phyloP scores from a whole-genome alignment of 2,797 vertebrate species.

The Falco naumanni region DNA sequence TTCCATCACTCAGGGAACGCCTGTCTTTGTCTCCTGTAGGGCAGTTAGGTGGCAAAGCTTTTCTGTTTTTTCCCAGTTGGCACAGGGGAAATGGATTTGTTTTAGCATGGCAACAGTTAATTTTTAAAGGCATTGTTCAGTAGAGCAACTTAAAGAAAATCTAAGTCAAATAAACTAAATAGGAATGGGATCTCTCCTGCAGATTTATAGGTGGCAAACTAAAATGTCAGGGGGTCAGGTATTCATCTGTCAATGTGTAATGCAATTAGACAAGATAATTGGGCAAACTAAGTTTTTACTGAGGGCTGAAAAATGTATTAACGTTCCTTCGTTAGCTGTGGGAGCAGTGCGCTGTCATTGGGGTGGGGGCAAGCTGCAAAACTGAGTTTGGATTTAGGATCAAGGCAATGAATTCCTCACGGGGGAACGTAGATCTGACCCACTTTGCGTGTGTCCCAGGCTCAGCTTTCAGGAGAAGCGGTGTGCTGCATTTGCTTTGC shows the following conservation, averaged over 20 bases:
- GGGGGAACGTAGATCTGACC: background rate
- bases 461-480: background rate
- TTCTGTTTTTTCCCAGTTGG: background rate
- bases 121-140: conserved; percentile 2
- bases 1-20: background rate
- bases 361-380: background rate
- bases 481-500: background rate
- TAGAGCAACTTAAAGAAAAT: conserved; percentile 9
- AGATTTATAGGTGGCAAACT: conserved; percentile 53
- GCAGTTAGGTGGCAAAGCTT: background rate
- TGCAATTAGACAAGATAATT: conserved; percentile 77
- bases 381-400: background rate
- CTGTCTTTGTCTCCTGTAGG: background rate
- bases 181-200: conserved; percentile 10
- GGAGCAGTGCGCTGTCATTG: background rate
- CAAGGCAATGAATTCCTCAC: background rate
- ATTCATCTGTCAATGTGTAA: conserved; percentile 73
- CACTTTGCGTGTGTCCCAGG: background rate
- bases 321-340: conserved; percentile 37
- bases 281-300: conserved; percentile 51
- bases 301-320: conserved; percentile 59
- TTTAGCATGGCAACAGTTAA: conserved; percentile 28
- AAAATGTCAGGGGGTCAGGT: conserved; percentile 62
- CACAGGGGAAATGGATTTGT: background rate
- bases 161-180: conserved; percentile 25